phyloP scores from a whole-genome alignment of 2,888 invertebrate species.

The Acleris sparsana region DNA sequence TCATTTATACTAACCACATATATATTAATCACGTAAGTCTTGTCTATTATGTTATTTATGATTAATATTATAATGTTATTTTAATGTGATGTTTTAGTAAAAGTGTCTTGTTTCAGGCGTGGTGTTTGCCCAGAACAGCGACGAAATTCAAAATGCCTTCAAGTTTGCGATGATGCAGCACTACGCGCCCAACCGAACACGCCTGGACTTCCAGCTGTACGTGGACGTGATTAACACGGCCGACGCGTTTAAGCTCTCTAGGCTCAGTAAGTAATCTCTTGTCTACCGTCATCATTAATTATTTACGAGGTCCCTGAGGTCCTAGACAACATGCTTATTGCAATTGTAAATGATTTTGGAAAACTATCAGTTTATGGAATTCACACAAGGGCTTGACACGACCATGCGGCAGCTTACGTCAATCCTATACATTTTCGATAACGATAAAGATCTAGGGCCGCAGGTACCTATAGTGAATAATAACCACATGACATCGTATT shows the following conservation, averaged over 20 bases:
- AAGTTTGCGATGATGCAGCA: constrained; percentile 92
- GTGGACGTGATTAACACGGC: constrained; percentile 96
- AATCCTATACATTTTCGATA: too few relatives aligned
- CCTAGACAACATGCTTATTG: too few relatives aligned
- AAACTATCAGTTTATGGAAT: too few relatives aligned
- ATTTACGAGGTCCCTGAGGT: background rate
- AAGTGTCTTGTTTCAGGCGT: constrained; percentile 84
- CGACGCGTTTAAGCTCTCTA: constrained; percentile 94
- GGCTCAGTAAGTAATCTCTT: constrained; percentile 89
- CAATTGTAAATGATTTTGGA: too few relatives aligned
- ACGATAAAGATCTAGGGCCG: too few relatives aligned
- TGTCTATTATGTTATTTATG: background rate
- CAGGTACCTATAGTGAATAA: too few relatives aligned
- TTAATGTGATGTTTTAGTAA: too few relatives aligned
- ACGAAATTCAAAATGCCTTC: constrained; percentile 94
- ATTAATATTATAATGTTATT: too few relatives aligned
- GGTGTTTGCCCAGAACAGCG: constrained; percentile 94
- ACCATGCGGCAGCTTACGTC: too few relatives aligned
- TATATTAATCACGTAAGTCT: constrained; percentile 18
- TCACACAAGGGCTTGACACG: too few relatives aligned
- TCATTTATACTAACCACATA: too few relatives aligned
- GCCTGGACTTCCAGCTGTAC: constrained; percentile 92
- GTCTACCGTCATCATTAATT: background rate
- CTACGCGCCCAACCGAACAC: constrained; percentile 87
- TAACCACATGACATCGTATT: too few relatives aligned